phyloP scores from a whole-genome alignment of 1,140 invertebrate species.

The Brachionus rubens region DNA sequence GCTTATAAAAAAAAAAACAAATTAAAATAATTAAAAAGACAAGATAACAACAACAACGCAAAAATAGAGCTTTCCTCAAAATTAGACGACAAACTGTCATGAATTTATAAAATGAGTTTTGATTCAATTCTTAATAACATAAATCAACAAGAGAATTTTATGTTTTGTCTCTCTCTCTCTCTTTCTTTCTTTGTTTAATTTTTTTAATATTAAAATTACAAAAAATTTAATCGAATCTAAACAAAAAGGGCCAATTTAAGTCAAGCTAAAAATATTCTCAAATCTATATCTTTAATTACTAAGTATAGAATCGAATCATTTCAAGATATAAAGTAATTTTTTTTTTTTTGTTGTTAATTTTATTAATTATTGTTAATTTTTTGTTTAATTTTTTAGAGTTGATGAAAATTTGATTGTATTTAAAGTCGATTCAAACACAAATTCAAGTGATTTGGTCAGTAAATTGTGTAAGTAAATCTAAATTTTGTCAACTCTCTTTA shows the following conservation, averaged over 20 bases:
- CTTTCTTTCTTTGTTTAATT: no score
- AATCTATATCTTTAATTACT: background rate
- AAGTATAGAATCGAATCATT: background rate
- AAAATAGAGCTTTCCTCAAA: no score
- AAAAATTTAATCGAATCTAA: no score
- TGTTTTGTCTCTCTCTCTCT: no score
- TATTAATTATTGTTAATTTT: background rate
- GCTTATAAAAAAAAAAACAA: no score
- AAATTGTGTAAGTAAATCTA: slow-evolving; percentile 2
- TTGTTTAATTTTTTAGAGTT: background rate
- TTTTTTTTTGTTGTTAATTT: background rate
- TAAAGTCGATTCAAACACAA: background rate
- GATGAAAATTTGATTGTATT: slow-evolving; percentile 7
- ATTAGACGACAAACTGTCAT: no score
- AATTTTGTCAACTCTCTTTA: background rate
- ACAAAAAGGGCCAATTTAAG: background rate
- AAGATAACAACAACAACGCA: no score
- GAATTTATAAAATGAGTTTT: no score
- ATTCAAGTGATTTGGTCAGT: background rate
- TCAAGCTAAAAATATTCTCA: background rate
- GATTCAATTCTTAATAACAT: no score
- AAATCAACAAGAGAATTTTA: no score
- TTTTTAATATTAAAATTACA: no score
- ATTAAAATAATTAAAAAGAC: no score
- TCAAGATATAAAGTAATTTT: slow-evolving; percentile 8